Evolutionary conservation across 2,888 invertebrate genomes (phyloP).

Genomic region (Stomorhina lunata): DNA sequence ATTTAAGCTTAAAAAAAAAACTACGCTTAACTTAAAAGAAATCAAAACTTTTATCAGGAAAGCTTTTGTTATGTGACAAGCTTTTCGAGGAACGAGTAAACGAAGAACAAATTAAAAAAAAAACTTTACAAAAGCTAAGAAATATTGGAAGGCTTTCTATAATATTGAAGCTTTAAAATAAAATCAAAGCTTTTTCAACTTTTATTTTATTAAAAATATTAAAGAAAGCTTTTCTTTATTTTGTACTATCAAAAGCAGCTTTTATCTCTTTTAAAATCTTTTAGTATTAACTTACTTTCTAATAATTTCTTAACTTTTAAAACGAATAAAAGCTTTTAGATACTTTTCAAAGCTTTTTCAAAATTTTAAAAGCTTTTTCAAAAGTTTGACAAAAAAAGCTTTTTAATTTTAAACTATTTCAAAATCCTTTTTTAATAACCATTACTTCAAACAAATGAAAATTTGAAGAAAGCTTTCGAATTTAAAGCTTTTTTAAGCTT

Average conservation of each 20-base stretch:
- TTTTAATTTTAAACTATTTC: too few species aligned
- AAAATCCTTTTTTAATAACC: too few species aligned
- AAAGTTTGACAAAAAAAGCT: not conserved
- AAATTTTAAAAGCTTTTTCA: not conserved
- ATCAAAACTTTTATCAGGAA: not conserved
- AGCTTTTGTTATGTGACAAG: not conserved
- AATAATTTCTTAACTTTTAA: not conserved
- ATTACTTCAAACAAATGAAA: too few species aligned
- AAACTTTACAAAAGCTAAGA: too few species aligned
- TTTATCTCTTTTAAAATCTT: not conserved
- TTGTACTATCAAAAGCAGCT: not conserved
- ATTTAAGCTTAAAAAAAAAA: slow-evolving; percentile 18
- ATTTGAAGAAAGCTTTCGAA: not conserved
- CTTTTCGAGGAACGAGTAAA: not conserved
- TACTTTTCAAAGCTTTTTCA: not conserved
- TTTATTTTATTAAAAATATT: not conserved
- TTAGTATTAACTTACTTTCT: not conserved
- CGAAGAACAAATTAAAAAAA: too few species aligned
- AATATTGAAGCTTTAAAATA: not conserved
- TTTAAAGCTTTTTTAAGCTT: not conserved
- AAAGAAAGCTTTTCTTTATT: not conserved
- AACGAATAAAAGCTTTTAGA: not conserved
- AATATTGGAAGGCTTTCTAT: too few species aligned
- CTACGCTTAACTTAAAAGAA: slow-evolving; percentile 39
- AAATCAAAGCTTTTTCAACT: not conserved